Base-by-base conservation (phyloP, 2,113 vertebrate species). In the Theristicus caerulescens region DNA sequence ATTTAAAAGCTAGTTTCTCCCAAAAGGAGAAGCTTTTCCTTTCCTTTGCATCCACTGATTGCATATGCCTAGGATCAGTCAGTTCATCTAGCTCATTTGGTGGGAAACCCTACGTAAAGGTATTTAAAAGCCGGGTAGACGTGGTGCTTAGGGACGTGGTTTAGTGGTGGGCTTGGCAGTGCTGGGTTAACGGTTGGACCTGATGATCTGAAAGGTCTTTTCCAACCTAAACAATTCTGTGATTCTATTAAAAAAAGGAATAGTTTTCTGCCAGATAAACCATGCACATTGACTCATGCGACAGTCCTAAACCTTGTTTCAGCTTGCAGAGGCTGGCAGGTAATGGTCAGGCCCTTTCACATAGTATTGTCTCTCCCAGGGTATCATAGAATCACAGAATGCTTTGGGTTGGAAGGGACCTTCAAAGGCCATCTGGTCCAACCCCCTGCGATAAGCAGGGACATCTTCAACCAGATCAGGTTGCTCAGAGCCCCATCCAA, bases 261-360 rank as follows among this genome's bases (percentile, higher is more conserved):
- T 34, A 8, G 3, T 83, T 93, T 93, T 85, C 34, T 88, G 40
- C 72, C 49, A 54, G 64, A 57, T 67, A 44, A 86, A 70, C 49
- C 1, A 0, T 0, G 4, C 7, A 14, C 34, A 10, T 16, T 77
- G 71, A 69, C 16, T 73, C 19, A 29, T 14, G 16, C 1, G 11
- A 59, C 0, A 14, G 26, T 58, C 42, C 77, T 42, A 34, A 62
- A 47, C 20, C 59, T 62, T 62, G 21, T 81, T 25, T 42, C 32
- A 69, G 51, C 51, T 76, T 88, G 69, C 10, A 9, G 66, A 42
- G 40, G 11, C 15, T 80, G 58, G 32, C 51, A 90, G n/a, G 25
- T 71, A 47, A 32, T 42, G 47, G 47, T 82, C 92, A 81, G 55
- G 54, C 58, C n/a, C 32, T 92, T 92, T 71, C 36, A 29, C 14